Base-by-base conservation (phyloP, 2,113 vertebrate species). In the Dendrocopos noguchii region DNA sequence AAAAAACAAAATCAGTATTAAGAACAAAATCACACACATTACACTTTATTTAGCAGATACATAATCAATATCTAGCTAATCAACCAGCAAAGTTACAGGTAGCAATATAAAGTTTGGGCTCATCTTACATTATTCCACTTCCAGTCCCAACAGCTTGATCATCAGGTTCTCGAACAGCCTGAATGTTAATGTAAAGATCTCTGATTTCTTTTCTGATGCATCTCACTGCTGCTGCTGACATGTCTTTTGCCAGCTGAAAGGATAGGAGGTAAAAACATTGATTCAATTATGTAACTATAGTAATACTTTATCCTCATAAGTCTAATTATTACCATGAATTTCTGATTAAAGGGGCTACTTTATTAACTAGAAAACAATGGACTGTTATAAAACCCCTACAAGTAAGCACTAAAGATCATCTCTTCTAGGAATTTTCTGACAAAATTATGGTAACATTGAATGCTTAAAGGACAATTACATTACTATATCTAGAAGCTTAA, bases 161-260 rank as follows among this genome's bases (percentile, higher is more conserved):
- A 60, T 98, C 97, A 71, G 97, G 98, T 95, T 99, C 99, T 96
- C 98, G 98, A 81, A 99, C 94, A 20, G 98, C 80, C 90, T 99
- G 98, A 82, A 99, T 99, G 95, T 98, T 99, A 91, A 99, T 97
- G 78, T 99, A 98, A 29, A 99, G 98, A n/a, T 99, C 99, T 94
- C 99, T 97, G 80, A 99, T 98, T 95, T 99, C 99, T 94, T 98
- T 99, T 91, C 99, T 98, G 97, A 99, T 99, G 96, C 98, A 98
- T 33, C 98, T 97, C 61, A 99, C 98, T 11, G 99, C 99, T 15
- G 99, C 98, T 0, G 98, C 80, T 0, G 98, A 97, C 99, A 99
- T 99, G 89, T 99, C 99, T 97, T 99, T 99, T 33, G 99, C 99
- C 94, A 99, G 86, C 99, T 99, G 92, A 93, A 61, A 91, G 78